Percentiles rank a stretch among this genome's conserved stretches.
Conservation (phyloP, 2,113 vertebrate species). For the Glaucomys volans region DNA sequence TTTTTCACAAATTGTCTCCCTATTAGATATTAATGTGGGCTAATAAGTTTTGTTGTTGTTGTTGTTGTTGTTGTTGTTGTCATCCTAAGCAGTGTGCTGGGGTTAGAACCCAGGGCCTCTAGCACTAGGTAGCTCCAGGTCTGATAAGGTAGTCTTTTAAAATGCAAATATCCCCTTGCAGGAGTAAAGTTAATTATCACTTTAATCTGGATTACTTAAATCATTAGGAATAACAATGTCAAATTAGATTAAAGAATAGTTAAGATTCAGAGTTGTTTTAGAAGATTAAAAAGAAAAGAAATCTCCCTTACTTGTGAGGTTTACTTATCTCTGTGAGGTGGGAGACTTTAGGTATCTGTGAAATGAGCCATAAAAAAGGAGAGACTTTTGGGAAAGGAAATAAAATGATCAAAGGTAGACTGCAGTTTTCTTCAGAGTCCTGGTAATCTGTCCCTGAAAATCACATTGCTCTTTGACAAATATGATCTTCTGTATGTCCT, state of each 20-base stretch:
- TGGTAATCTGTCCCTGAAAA: not conserved
- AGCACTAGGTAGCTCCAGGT: not conserved
- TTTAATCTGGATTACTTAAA: not conserved
- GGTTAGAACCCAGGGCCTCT: too few species aligned
- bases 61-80: not conserved
- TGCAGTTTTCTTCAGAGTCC: not conserved
- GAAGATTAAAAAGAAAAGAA: not conserved
- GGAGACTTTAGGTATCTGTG: not conserved
- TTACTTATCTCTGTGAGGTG: not conserved
- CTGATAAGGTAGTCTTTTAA: slow-evolving; percentile 10
- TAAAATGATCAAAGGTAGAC: not conserved
- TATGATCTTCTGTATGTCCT: not conserved
- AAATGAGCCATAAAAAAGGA: not conserved
- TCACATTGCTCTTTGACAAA: not conserved
- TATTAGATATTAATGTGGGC: not conserved
- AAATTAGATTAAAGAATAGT: not conserved
- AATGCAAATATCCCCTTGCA: not conserved
- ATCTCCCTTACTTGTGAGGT: not conserved
- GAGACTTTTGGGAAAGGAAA: not conserved
- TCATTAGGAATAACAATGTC: slow-evolving; percentile 14
- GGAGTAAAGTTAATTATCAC: slow-evolving; percentile 16
- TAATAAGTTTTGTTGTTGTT: not conserved
- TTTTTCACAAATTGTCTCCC: not conserved
- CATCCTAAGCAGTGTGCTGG: not conserved
- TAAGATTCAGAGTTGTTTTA: slow-evolving; percentile 9